Evolutionary conservation across 2,888 invertebrate species (phyloP).

Genomic region (Noctua janthe): DNA sequence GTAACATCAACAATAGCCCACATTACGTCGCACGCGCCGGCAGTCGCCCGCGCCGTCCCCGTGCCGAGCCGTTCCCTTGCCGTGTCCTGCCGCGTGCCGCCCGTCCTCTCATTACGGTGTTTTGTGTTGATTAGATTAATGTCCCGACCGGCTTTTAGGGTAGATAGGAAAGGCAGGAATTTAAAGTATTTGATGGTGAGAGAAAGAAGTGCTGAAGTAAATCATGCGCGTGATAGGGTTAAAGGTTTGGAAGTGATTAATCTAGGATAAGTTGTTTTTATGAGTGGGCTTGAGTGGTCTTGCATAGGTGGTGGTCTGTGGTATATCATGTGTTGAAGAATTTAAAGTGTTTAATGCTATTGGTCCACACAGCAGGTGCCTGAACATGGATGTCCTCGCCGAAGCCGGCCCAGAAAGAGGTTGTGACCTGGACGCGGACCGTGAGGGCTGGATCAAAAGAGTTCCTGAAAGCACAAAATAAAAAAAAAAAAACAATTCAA

Average conservation of each 20-base stretch:
- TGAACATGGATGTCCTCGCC: no score
- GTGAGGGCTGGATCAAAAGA: neutral
- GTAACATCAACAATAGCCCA: conserved; percentile 67
- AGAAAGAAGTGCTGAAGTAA: conserved; percentile 1
- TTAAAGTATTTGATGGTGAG: conserved; percentile 40
- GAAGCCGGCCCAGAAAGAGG: neutral
- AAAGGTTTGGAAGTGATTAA: neutral
- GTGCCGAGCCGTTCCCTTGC: conserved; percentile 1
- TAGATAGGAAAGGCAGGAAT: conserved; percentile 52
- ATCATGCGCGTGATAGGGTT: conserved; percentile 19
- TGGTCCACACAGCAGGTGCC: neutral
- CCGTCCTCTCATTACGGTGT: conserved; percentile 79
- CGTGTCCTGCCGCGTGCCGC: conserved; percentile 75
- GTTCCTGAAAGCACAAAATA: neutral
- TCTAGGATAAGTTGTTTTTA: conserved; percentile 1
- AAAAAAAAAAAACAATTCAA: no score
- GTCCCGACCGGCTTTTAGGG: conserved; percentile 61
- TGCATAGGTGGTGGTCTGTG: conserved; percentile 9
- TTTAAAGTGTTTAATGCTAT: neutral
- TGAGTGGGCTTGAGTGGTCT: conserved; percentile 13
- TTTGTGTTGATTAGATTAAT: conserved; percentile 84
- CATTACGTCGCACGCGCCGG: conserved; percentile 73
- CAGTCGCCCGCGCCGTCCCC: conserved; percentile 70
- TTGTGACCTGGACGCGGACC: neutral
- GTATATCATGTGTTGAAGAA: neutral